phyloP scores from a whole-genome alignment of 2,888 invertebrate genomes.

The Diarsia rubi region DNA sequence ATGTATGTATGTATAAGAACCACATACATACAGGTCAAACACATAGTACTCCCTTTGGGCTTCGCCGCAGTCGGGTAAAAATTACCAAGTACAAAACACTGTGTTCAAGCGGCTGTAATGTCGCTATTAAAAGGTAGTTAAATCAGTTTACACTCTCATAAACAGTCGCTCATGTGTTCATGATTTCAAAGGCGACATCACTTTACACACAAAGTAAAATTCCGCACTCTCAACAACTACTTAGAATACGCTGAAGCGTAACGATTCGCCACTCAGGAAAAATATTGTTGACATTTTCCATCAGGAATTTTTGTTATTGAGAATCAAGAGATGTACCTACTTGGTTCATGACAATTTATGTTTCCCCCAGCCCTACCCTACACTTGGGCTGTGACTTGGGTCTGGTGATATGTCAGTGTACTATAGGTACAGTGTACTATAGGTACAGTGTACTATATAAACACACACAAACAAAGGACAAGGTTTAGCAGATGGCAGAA shows the following conservation, averaged over 20 bases:
- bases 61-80: background rate
- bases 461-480: too few species aligned
- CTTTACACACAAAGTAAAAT: background rate
- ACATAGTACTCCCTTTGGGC: too few species aligned
- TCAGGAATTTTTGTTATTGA: background rate
- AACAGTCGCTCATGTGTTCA: slow-evolving; percentile 15
- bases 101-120: background rate
- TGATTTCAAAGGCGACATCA: slow-evolving; percentile 11
- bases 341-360: background rate
- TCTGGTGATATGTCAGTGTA: background rate
- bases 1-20: too few species aligned
- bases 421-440: too few species aligned
- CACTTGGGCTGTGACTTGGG: too few species aligned
- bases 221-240: background rate
- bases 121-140: background rate
- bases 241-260: background rate
- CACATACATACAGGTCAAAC: too few species aligned
- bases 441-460: too few species aligned
- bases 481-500: too few species aligned
- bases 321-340: background rate
- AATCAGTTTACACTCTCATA: slow-evolving; percentile 8
- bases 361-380: background rate
- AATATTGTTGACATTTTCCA: background rate
- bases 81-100: background rate
- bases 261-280: background rate